Evolutionary conservation across 2,113 vertebrate genomes (phyloP), one percentile per base, ranked within the genome.

Genomic region (Aphelocoma coerulescens): DNA sequence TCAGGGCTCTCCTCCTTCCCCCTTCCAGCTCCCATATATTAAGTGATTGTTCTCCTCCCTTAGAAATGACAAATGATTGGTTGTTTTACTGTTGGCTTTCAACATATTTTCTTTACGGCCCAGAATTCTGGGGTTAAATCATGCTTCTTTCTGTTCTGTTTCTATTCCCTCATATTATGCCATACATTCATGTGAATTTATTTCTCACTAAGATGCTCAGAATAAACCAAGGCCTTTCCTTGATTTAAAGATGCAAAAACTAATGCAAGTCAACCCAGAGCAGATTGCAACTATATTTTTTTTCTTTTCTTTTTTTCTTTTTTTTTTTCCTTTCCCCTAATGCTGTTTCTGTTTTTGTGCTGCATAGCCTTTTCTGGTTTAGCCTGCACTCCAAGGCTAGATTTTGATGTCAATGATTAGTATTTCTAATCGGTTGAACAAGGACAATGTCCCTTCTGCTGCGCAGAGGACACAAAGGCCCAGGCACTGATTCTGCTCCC

Each of bases 11-110:
- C 61, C 72, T 90, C 76, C 88, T 97, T 97, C 95, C 97, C 92
- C 96, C 79, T 94, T 80, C 73, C 58, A 88, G 52, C 91, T 95
- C 78, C 85, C 24, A 66, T 96, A 89, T 97, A 95, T 97, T 96
- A 98, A 96, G 95, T 88, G 95, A 97, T 97, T 98, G 97, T 96
- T 97, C 96, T 97, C 91, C 71, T 97, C 95, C 78, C 91, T 95
- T 84, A 93, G 93, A 91, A 95, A 95, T 91, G 93, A 91, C 69
- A 85, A 73, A 86, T 95, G 97, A 78, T 96, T 97, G 88, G 95
- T 96, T 97, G 92, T 96, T 96, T 93, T 44, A 35, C 73, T 89
- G 52, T 69, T 20, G 22, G 59, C 91, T 97, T 97, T 97, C 95
- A 96, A 67, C 58, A 73, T 92, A 67, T 89, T n/a, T 32, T 94